Base-by-base conservation (phyloP, 2,888 invertebrate genomes). In the Hyles lineata region DNA sequence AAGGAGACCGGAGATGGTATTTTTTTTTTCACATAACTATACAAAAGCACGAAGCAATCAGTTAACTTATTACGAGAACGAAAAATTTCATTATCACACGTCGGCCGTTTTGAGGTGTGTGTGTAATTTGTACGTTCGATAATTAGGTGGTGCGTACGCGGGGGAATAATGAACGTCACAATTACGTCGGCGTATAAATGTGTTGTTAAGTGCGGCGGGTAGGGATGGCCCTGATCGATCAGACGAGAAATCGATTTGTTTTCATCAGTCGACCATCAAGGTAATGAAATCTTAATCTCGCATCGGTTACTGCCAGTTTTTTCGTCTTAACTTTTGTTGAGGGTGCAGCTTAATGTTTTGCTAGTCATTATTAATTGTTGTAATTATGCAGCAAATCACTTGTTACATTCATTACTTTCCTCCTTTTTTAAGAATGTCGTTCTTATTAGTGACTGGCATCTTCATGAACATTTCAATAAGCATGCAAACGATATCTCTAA, bases 81-180 rank as follows among this genome's bases (percentile, higher is more conserved):
- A 72, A 79, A 78, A 80, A 78, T 78, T 82, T 82, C 82, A 83
- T 85, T 85, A 83, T 79, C 74, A 58, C 72, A 72, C 72, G 58
- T 58, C 76, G 74, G 80, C 76, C 82, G 78, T 67, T 80, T 80
- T 80, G 80, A 76, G 74, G 67, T 76, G 74, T 77, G 75, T 67
- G 59, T 81, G 80, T 82, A 84, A 86, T 84, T 83, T 84, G 83
- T 81, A 77, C 78, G 77, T 80, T 77, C 77, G 78, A 83, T 86
- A 83, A 85, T 85, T 82, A 82, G 80, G 77, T 79, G 80, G 79
- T 75, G 70, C 71, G 73, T 76, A 77, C 79, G 55, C 32, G 63
- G 32, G 55, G 25, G 32, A 79, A 78, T 78, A 78, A 78, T 79
- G 77, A 72, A 72, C 35, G 63, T 77, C 76, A 74, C 73, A 76